Evolutionary conservation across 2,113 vertebrate species (phyloP).

Genomic region (Todiramphus saurophagus): DNA sequence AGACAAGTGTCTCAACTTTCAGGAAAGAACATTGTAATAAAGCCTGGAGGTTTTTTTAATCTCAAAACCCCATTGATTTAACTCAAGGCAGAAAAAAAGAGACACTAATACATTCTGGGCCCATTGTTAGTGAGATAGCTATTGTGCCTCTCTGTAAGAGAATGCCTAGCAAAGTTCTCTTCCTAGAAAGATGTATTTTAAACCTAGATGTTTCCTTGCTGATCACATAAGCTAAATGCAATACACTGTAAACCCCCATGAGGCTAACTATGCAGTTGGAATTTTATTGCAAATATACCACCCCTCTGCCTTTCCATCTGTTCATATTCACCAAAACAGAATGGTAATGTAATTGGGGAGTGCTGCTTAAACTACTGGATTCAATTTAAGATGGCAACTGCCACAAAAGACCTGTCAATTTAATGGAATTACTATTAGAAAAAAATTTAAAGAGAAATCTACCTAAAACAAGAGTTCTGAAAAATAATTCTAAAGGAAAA

Average conservation of each 20-base stretch:
- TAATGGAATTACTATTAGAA: not conserved
- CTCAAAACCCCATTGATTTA: not conserved
- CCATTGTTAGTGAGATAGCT: not conserved
- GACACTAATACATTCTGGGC: not conserved
- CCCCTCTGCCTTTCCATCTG: constrained; percentile 64
- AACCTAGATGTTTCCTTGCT: not conserved
- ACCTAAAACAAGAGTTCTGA: not conserved
- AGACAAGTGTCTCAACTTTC: not conserved
- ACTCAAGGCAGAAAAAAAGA: not conserved
- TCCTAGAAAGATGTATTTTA: constrained; percentile 8
- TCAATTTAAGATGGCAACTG: constrained; percentile 38
- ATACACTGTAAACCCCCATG: constrained; percentile 5
- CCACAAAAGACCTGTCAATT: constrained; percentile 11
- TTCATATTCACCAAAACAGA: constrained; percentile 49
- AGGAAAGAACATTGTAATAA: not conserved
- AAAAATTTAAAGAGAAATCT: not conserved
- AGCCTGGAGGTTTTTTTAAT: not conserved
- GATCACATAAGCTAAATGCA: constrained; percentile 13
- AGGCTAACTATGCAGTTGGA: constrained; percentile 55
- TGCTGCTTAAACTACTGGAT: constrained; percentile 33
- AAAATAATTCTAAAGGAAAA: not conserved
- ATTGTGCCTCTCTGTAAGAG: not conserved
- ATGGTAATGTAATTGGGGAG: constrained; percentile 28
- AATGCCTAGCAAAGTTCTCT: not conserved
- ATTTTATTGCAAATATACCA: constrained; percentile 68